Evolutionary conservation across 2,113 vertebrate species (phyloP), one percentile per base, ranked within the genome.

Genomic region (Apodemus speciosus): DNA sequence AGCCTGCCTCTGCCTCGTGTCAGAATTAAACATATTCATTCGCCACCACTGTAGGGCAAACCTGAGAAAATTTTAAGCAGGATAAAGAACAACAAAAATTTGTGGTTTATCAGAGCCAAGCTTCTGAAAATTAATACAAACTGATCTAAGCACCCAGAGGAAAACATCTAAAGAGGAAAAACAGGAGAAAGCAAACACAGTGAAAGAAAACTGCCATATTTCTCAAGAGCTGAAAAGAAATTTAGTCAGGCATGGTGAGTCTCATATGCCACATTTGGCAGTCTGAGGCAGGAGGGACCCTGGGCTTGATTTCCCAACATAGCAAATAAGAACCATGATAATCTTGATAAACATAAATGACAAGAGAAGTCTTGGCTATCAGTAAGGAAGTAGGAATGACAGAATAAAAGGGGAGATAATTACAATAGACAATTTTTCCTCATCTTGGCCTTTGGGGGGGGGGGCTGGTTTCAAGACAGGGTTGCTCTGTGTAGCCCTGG

Each of bases 51-150:
- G 32, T n/a, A 38, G 58, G 53, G 23, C 56, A 81, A n/a, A 81
- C n/a, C 79, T 43, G 80, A 62, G 58, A 72, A 95, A 92, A 88
- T 14, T 46, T 30, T 68, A 86, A 93, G 73, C 14, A 91, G 46
- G 25, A 64, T 64, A 90, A 95, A 84, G 8, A 46, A 69, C 81
- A 94, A 95, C 71, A 96, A 91, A 89, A 85, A 51, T 49, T 58
- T 5, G 15, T 71, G 7, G 16, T 40, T 56, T 64, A 88, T 51
- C 73, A 88, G 35, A 68, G 40, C 53, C 88, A 93, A 77, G 77
- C 79, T 91, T 79, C n/a, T 83, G 73, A 95, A 92, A 90, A 77
- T 58, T 76, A 89, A 89, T 35, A 89, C 68, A 81, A 93, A 91
- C 62, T 88, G 68, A 83, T 25, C 71, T 58, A 91, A 89, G 27